Base-by-base conservation (phyloP, 2,888 invertebrate genomes). In the Drosophila affinis region DNA sequence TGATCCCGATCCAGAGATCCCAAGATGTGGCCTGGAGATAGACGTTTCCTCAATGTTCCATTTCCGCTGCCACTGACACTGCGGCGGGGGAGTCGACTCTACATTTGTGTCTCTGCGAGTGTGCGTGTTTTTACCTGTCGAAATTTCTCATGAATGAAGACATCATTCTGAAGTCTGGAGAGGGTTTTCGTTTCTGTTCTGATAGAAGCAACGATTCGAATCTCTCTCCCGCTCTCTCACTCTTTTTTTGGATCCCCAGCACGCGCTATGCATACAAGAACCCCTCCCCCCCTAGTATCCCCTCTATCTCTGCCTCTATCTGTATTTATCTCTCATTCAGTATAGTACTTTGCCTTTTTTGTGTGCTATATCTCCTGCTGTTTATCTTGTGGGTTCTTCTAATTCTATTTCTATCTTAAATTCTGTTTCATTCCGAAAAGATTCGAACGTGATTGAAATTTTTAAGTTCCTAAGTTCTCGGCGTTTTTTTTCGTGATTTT, bases 121-220 rank as follows among this genome's bases (percentile, higher is more conserved):
- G 3, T 49, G 14, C 18, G 27, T 2, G 17, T 52, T 32, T 24
- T 58, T 80, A 79, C 83, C 80, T 77, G 75, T 49, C 27, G 9
- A 68, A 29, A 67, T 71, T 86, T 86, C 76, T 68, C 65, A 65
- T 80, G 87, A 82, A 86, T 82, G 81, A 75, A 82, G 67, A 44
- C 63, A 83, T 81, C 80, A 57, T 29, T 39, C n/a, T n/a, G n/a
- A n/a, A 6, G 21, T 9, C 9, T 29, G 32, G n/a, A 39, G 39
- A 39, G 39, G 34, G 2, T 39, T 39, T 14, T 18, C 18, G 1
- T 1, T 18, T 18, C 18, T 18, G 18, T 18, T 12, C 34, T 39
- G 34, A 39, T 39, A 14, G 34, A 12, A 39, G 34, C 34, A 3
- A 34, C 5, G 45, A 21, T 7, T 39, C 18, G 34, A 34, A 39